Percentiles rank a stretch among this genome's conserved stretches.
phyloP scores from a whole-genome alignment of 2,888 invertebrate species.

The Parasteatoda lunata region DNA sequence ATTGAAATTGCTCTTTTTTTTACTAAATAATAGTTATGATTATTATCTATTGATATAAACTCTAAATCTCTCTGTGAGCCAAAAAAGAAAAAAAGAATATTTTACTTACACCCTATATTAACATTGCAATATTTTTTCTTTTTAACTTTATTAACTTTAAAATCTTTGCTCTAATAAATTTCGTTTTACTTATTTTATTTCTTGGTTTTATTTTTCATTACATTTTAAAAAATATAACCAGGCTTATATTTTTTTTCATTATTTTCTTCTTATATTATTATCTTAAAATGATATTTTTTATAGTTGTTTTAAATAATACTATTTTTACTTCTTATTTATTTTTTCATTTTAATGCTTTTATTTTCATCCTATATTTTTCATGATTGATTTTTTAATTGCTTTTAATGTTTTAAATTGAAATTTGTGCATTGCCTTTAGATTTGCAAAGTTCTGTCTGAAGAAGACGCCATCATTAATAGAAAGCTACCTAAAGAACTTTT shows the following conservation, averaged over 20 bases:
- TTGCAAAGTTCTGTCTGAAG: slow-evolving; percentile 76
- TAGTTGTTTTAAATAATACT: not conserved
- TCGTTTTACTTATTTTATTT: too few relatives aligned
- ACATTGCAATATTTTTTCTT: not conserved
- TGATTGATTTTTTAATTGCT: not conserved
- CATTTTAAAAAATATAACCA: too few relatives aligned
- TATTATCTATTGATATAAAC: too few relatives aligned
- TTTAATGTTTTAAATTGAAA: not conserved
- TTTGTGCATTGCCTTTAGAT: slow-evolving; percentile 29
- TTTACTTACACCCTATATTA: not conserved
- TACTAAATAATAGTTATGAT: too few relatives aligned
- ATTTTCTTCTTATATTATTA: too few relatives aligned
- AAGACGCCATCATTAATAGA: slow-evolving; percentile 91
- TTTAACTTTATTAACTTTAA: not conserved
- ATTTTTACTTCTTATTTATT: not conserved
- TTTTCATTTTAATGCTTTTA: too few relatives aligned
- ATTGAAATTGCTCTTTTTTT: too few relatives aligned
- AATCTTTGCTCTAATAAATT: too few relatives aligned
- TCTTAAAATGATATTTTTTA: not conserved
- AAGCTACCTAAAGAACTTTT: slow-evolving; percentile 89
- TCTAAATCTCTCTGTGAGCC: too few relatives aligned
- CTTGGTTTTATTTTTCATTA: too few relatives aligned
- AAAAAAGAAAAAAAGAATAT: not conserved
- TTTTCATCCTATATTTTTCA: not conserved
- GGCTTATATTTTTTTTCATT: too few relatives aligned